Base-by-base conservation (phyloP, 2,797 vertebrate genomes). In the Channallabes apus region DNA sequence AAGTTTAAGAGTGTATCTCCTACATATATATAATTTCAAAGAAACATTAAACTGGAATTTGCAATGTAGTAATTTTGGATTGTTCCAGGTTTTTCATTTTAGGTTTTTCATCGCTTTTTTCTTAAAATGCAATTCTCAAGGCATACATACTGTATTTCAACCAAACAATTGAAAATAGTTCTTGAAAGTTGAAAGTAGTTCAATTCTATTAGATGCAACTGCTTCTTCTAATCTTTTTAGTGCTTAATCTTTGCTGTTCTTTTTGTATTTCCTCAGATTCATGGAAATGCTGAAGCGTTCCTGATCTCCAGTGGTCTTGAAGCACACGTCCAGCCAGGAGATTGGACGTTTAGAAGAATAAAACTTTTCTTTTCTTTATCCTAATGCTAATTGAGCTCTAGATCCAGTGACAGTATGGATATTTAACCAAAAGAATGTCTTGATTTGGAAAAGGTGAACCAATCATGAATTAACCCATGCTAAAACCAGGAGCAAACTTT, bases 241-340 rank as follows among this genome's bases (percentile, higher is more conserved):
- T 84, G 83, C 83, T 93, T 92, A 93, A 94, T 92, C 58, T n/a
- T 3, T 84, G 20, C 41, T 82, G 41, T 80, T 75, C 11, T 81
- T 58, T 32, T 54, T 78, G 2, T 87, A 81, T 88, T 79, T 83
- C 82, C 61, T 89, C 88, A 90, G 91, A 93, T 92, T 92, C 91
- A 89, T 82, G 85, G 87, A 84, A 88, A 62, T 84, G 89, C 81
- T 86, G 77, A 79, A 86, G 87, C 86, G 89, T 81, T 84, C 89
- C 86, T 85, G 85, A 75, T 29, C 82, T 61, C 51, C 54, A 69
- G 82, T 35, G 20, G 46, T 22, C 68, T 24, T 82, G 5, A 46
- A 14, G 69, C 67, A 46, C 11, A 1, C 29, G 62, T 27, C 17
- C 62, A 83, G 32, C 68, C 51, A 62, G 58, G 82, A 59, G 61